phyloP scores from a whole-genome alignment of 2,888 invertebrate genomes.

The Acanthococcus lagerstroemiae region DNA sequence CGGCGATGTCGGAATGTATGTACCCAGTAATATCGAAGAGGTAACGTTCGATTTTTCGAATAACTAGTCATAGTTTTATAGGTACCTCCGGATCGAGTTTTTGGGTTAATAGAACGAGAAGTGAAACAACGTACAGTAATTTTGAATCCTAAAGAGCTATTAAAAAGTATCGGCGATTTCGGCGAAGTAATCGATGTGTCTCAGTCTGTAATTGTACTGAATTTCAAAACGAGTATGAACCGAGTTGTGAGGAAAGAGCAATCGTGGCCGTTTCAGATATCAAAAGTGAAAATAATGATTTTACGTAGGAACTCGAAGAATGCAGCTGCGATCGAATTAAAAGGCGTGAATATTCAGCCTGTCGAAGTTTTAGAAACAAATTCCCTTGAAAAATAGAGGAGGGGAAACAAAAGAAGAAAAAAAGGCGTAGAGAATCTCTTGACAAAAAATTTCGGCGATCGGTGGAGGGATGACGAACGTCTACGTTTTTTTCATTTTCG shows the following conservation, averaged over 20 bases:
- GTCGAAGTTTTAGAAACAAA: background rate
- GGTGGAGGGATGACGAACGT: background rate
- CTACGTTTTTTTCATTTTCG: background rate
- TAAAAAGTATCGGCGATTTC: background rate
- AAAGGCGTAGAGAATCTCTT: background rate
- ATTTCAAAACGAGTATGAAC: background rate
- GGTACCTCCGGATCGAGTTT: background rate
- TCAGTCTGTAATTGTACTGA: background rate
- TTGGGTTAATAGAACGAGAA: background rate
- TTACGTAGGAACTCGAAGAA: background rate
- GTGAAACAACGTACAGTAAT: background rate
- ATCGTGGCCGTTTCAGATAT: constrained; percentile 2
- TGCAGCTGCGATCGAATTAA: background rate
- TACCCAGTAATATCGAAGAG: background rate
- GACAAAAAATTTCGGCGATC: background rate
- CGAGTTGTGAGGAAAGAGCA: background rate
- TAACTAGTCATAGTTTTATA: background rate
- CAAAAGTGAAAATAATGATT: background rate
- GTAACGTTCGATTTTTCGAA: background rate
- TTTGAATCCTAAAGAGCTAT: background rate
- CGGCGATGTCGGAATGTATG: background rate
- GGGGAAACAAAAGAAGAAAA: too few relatives aligned
- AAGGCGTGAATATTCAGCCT: background rate
- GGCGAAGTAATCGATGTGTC: background rate
- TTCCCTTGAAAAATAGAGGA: background rate